Evolutionary conservation across 2,113 vertebrate genomes (phyloP).

Genomic region (Lonchura striata): DNA sequence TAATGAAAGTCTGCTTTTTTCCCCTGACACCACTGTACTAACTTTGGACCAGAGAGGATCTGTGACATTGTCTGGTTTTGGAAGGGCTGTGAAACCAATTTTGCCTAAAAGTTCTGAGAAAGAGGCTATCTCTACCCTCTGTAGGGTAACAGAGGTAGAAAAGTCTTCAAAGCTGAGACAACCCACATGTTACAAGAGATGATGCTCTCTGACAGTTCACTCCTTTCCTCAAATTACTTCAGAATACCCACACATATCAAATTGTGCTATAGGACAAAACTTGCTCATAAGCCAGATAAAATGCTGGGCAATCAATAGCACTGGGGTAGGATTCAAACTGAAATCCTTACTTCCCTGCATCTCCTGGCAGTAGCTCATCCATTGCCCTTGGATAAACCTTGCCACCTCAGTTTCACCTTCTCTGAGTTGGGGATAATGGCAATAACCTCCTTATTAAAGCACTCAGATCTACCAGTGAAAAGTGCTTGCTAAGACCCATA

Average conservation of each 20-base stretch:
- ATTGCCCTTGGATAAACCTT: not conserved
- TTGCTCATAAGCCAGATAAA: not conserved
- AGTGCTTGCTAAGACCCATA: not conserved
- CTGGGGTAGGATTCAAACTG: not conserved
- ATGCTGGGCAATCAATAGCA: not conserved
- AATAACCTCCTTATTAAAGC: not conserved
- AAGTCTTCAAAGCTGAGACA: not conserved
- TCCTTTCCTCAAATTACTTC: not conserved
- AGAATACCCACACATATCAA: not conserved
- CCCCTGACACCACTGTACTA: not conserved
- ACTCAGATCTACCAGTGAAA: not conserved
- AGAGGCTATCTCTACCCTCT: rapidly evolving
- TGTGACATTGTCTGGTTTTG: not conserved
- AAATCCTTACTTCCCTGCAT: not conserved
- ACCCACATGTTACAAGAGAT: not conserved
- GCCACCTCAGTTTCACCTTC: not conserved
- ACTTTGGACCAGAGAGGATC: not conserved
- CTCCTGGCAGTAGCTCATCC: not conserved
- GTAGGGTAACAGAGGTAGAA: not conserved
- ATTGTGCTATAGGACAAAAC: not conserved
- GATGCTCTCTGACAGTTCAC: not conserved
- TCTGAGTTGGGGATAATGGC: not conserved
- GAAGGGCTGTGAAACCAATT: not conserved
- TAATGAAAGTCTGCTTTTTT: not conserved
- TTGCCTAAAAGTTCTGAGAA: not conserved